Percentiles rank a stretch among this genome's conserved stretches.
Conservation (phyloP, 1,140 invertebrate genomes). For the Musca vetustissima region DNA sequence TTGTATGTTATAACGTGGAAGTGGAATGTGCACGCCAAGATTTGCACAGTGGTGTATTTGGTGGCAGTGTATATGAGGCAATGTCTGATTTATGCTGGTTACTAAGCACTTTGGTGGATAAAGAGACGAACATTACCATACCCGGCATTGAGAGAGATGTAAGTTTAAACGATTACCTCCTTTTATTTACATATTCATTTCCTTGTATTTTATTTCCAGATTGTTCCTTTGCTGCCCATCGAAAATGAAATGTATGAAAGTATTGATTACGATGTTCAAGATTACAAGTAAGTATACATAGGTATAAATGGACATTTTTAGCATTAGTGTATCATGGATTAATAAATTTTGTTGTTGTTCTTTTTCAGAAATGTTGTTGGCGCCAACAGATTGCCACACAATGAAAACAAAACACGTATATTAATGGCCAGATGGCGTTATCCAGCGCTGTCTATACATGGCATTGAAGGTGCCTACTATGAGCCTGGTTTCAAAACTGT, state of each 20-base stretch:
- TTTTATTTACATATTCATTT: not conserved
- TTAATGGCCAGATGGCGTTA: constrained; percentile 91
- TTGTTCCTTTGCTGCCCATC: constrained; percentile 63
- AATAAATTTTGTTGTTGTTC: too few relatives aligned
- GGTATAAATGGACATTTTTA: too few relatives aligned
- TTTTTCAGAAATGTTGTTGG: constrained; percentile 69
- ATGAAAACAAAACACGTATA: constrained; percentile 73
- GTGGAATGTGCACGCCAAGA: constrained; percentile 88
- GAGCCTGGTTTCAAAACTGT: constrained; percentile 93
- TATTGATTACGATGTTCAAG: constrained; percentile 88
- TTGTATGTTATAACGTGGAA: constrained; percentile 91
- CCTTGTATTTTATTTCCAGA: constrained; percentile 32
- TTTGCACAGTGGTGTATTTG: constrained; percentile 93
- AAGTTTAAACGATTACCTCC: constrained; percentile 29
- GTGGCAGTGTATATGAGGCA: constrained; percentile 86
- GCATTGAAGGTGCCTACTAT: constrained; percentile 85
- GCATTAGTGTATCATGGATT: too few relatives aligned
- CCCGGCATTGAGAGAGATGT: constrained; percentile 78
- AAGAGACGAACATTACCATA: constrained; percentile 80
- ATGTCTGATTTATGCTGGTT: constrained; percentile 88
- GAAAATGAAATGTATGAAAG: constrained; percentile 80
- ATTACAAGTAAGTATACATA: constrained; percentile 72
- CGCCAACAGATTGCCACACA: constrained; percentile 69
- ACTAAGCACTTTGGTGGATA: constrained; percentile 78
- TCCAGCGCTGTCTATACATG: constrained; percentile 88